Conservation (phyloP, 2,888 invertebrate genomes). For the Podabrus alpinus region DNA sequence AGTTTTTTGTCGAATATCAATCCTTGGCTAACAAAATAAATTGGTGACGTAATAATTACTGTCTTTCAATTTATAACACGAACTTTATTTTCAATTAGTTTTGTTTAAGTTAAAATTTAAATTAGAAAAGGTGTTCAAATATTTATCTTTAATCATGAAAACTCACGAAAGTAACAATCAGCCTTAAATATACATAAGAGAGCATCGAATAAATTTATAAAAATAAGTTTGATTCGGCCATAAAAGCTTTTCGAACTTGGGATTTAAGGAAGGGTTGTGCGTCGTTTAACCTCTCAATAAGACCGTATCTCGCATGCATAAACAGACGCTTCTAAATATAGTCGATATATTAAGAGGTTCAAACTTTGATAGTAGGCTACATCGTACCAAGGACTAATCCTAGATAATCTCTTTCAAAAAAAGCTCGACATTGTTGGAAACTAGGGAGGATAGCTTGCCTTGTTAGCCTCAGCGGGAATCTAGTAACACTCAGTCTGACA, state of each 20-base stretch:
- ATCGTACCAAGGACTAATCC: slow-evolving; percentile 42
- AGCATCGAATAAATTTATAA: background rate
- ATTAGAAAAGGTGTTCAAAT: background rate
- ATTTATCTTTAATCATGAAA: slow-evolving; percentile 1
- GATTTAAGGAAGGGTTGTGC: background rate
- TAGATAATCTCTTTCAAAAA: slow-evolving; percentile 39
- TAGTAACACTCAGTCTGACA: slow-evolving; percentile 35
- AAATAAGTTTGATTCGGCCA: background rate
- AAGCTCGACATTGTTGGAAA: slow-evolving; percentile 37
- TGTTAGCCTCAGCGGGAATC: slow-evolving; percentile 38
- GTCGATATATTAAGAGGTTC: slow-evolving; percentile 30
- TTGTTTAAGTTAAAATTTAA: background rate
- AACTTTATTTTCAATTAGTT: slow-evolving; percentile 2
- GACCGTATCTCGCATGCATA: slow-evolving; percentile 16
- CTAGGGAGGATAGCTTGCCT: slow-evolving; percentile 38
- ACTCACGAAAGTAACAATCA: background rate
- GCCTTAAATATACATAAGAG: background rate
- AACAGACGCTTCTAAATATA: slow-evolving; percentile 28
- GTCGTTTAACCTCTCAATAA: slow-evolving; percentile 13
- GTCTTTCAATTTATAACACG: background rate
- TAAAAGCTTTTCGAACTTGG: background rate
- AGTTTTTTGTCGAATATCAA: background rate
- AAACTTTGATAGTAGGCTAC: slow-evolving; percentile 42
- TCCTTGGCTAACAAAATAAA: background rate
- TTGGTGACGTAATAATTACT: background rate